A percentile compares a stretch with the other conserved stretches of the same genome.
Evolutionary conservation across 2,113 vertebrate species (phyloP).

Genomic region (Phaethornis superciliosus): DNA sequence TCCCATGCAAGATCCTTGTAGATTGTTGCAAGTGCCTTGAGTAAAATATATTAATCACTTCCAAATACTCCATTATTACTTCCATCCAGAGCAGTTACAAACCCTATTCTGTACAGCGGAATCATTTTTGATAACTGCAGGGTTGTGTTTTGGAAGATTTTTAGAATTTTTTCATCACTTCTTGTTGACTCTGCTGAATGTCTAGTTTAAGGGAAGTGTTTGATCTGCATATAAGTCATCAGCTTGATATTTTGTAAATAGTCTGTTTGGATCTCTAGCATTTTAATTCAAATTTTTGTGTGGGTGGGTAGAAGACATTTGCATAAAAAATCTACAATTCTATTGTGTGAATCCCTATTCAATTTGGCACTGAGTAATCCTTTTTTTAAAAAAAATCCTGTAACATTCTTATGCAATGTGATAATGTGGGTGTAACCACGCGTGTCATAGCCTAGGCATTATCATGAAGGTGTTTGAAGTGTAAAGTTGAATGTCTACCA

Average conservation of each 20-base stretch:
- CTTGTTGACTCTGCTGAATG: conserved; percentile 36
- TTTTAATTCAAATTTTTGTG: conserved; percentile 29
- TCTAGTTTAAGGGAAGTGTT: conserved; percentile 48
- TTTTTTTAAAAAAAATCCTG: background rate
- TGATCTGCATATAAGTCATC: conserved; percentile 26
- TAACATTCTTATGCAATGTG: background rate
- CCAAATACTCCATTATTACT: conserved; percentile 41
- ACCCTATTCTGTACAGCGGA: background rate
- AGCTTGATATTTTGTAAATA: conserved; percentile 70
- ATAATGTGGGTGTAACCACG: background rate
- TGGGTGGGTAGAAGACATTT: background rate
- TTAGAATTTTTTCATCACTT: conserved; percentile 42
- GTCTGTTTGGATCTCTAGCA: conserved; percentile 26
- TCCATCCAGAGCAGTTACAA: background rate
- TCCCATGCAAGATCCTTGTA: background rate
- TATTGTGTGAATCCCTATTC: background rate
- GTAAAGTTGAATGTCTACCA: conserved; percentile 9
- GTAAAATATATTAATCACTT: conserved; percentile 3
- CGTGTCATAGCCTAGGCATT: background rate
- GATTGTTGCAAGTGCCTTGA: conserved; percentile 39
- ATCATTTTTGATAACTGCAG: conserved; percentile 2
- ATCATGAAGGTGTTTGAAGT: conserved; percentile 10
- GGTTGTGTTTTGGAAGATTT: conserved; percentile 39
- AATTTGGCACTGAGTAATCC: background rate
- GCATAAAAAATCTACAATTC: background rate